These are phyloP conservation scores for Labia minor DNA, from an alignment of 2,888 invertebrate genomes.

Conservation along the genomic window DNA sequence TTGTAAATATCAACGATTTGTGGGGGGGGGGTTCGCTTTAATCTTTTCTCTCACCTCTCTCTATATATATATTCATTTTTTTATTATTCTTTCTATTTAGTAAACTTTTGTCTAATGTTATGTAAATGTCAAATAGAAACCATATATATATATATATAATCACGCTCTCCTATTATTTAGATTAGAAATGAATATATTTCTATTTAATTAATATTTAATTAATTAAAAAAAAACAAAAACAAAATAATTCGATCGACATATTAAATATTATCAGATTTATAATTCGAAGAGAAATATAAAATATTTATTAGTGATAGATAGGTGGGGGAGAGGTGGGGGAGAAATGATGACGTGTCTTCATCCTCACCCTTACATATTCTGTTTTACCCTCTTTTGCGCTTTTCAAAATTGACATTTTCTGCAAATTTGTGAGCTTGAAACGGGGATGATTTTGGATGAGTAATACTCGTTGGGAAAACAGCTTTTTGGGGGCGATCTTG, in stretches of 20 bases:
- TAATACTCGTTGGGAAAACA: constrained; percentile 13
- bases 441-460: constrained; percentile 5
- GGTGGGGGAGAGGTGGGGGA: not conserved
- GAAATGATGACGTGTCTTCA: not conserved
- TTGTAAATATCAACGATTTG: too few species aligned
- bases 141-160: not conserved
- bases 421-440: constrained; percentile 13
- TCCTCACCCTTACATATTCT: not conserved
- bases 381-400: constrained; percentile 4
- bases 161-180: too few species aligned
- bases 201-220: too few species aligned
- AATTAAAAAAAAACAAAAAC: too few species aligned
- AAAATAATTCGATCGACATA: too few species aligned
- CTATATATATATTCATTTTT: too few species aligned
- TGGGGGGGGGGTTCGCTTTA: too few species aligned
- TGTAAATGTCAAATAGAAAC: not conserved
- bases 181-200: too few species aligned
- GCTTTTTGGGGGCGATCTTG: constrained; percentile 4
- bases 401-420: not conserved
- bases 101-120: not conserved
- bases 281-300: not conserved
- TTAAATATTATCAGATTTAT: not conserved
- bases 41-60: too few species aligned
- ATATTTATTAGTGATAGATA: too few species aligned
- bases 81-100: too few species aligned